Evolutionary conservation across 1,140 invertebrate species (phyloP).

Genomic region (Halyomorpha halys): DNA sequence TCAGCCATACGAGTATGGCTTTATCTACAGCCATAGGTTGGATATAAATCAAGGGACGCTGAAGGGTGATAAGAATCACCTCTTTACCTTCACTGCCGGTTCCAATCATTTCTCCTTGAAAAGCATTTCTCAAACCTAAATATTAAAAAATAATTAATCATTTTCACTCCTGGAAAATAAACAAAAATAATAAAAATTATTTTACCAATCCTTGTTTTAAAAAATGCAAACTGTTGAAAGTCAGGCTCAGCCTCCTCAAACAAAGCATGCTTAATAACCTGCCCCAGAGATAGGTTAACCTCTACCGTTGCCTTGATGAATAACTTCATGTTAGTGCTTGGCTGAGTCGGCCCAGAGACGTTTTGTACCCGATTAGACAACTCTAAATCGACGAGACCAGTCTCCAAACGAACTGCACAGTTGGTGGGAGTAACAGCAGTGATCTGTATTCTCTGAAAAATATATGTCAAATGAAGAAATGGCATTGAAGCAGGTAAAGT

Average conservation of each 20-base stretch:
- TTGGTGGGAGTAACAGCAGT: slow-evolving; percentile 96
- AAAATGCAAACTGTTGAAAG: slow-evolving; percentile 94
- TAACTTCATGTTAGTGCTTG: slow-evolving; percentile 58
- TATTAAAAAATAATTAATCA: not conserved
- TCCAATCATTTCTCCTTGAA: slow-evolving; percentile 79
- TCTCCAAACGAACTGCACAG: slow-evolving; percentile 89
- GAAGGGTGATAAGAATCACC: slow-evolving; percentile 83
- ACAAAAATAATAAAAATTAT: not conserved
- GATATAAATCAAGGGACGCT: slow-evolving; percentile 83
- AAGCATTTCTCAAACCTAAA: slow-evolving; percentile 58
- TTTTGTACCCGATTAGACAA: slow-evolving; percentile 89
- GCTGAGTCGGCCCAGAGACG: slow-evolving; percentile 53
- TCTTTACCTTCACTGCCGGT: slow-evolving; percentile 67
- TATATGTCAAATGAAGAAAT: not conserved
- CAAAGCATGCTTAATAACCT: slow-evolving; percentile 82
- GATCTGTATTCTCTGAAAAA: slow-evolving; percentile 77
- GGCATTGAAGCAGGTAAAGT: not conserved
- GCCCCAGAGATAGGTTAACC: slow-evolving; percentile 87
- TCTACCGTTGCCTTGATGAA: slow-evolving; percentile 90
- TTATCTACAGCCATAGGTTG: slow-evolving; percentile 93
- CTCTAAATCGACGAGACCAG: slow-evolving; percentile 80
- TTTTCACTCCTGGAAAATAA: slow-evolving; percentile 2
- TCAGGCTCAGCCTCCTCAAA: slow-evolving; percentile 95
- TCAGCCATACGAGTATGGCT: slow-evolving; percentile 93
- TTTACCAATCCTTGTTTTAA: slow-evolving; percentile 79